Evolutionary conservation across 92 coral and sea anemone species (phyloP), one percentile per base, ranked within the genome.

Genomic region (Bergia sp.): DNA sequence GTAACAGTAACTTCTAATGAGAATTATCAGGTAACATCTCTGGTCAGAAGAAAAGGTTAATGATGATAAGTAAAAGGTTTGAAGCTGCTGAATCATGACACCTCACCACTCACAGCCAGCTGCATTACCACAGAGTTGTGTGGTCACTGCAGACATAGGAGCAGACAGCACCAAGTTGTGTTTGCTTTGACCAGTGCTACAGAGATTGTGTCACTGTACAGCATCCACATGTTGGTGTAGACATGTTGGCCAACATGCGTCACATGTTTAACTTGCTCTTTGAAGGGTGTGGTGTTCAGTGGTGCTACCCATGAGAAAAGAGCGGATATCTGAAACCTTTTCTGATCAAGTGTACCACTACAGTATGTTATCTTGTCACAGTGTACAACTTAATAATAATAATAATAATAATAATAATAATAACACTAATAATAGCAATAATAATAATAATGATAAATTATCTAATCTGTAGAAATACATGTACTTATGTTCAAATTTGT

Each of bases 311-410:
- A 43, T 71, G 87, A 84, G 45, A 84, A 84, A 12, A 84, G 75
- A 84, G 87, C 69, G 74, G 87, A 84, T 84, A 84, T 84, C 87
- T 84, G 87, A 84, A 84, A 45, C 87, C 87, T 84, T 84, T 84
- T 47, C 86, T 80, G 7, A 61, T 13, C 69, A 61, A 10, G 1
- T 53, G 10, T 8, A 53, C 18, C 2, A 18, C 58, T 11, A 29
- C 29, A 29, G 29, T 29, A 0, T 53, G 16, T 11, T 53, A 18
- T 53, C 58, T 53, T 53, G 15, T 11, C 3, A 10, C 58, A 53
- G 13, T 10, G 18, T 53, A 11, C 58, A 53, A 11, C 13, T 11
- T 53, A 53, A 53, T 1, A 53, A 53, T 45, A 45, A 5, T 45
- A 4, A 5, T 44, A 44, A 44, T 8, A 4, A 44, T 44, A 44